Evolutionary conservation across 2,888 invertebrate genomes (phyloP).

Genomic region (Hirtodrosophila trivittata): DNA sequence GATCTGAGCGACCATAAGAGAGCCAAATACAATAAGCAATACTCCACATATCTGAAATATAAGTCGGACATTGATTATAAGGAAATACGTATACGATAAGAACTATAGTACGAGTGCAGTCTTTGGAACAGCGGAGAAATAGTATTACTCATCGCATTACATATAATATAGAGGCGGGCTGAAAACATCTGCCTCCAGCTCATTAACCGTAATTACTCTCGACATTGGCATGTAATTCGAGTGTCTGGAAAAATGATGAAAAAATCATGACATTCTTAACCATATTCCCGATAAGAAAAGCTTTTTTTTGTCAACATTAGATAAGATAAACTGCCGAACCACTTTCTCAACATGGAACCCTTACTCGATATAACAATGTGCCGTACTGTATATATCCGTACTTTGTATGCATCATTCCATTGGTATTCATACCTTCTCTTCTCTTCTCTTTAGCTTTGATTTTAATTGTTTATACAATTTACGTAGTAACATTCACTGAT

Average conservation of each 20-base stretch:
- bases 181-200: slow-evolving; percentile 35
- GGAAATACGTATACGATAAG: too few species aligned
- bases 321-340: slow-evolving; percentile 55
- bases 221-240: slow-evolving; percentile 39
- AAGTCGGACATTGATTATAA: too few species aligned
- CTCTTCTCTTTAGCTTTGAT: too few species aligned
- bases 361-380: slow-evolving; percentile 9
- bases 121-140: too few species aligned
- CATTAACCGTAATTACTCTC: slow-evolving; percentile 56
- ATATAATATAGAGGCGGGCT: slow-evolving; percentile 42
- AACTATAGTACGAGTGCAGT: too few species aligned
- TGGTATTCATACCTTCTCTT: too few species aligned
- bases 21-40: slow-evolving; percentile 88
- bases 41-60: slow-evolving; percentile 88
- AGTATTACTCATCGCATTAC: slow-evolving; percentile 27
- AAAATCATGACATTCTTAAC: slow-evolving; percentile 32
- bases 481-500: too few species aligned
- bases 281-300: slow-evolving; percentile 26
- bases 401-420: too few species aligned
- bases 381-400: not conserved
- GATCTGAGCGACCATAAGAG: slow-evolving; percentile 87
- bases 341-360: slow-evolving; percentile 16
- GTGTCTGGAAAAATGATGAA: slow-evolving; percentile 11
- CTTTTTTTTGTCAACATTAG: slow-evolving; percentile 32
- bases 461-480: too few species aligned